Evolutionary conservation across 2,888 invertebrate species (phyloP).

Genomic region (Teinopalpus imperialis): DNA sequence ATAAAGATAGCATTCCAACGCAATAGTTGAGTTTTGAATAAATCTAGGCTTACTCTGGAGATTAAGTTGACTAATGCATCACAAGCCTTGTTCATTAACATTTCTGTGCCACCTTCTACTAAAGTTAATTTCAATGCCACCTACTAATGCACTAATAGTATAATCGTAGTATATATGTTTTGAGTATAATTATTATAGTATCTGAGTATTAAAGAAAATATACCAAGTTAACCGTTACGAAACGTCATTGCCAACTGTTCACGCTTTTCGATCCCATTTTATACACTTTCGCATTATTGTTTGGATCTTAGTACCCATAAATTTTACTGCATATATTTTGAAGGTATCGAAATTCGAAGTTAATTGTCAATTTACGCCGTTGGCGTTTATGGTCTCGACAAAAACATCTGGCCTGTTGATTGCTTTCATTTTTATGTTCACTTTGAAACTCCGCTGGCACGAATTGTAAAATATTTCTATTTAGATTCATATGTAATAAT

Average conservation of each 20-base stretch:
- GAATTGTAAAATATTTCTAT: no score
- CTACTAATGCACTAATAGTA: no score
- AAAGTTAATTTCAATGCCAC: no score
- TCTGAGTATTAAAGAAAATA: no score
- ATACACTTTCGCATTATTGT: conserved; percentile 42
- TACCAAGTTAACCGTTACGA: conserved; percentile 7
- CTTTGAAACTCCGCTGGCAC: no score
- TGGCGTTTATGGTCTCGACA: conserved; percentile 62
- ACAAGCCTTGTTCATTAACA: conserved; percentile 6
- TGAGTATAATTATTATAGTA: no score
- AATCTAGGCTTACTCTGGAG: not conserved
- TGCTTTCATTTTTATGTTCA: no score
- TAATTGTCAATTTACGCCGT: conserved; percentile 74
- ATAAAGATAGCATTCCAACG: conserved; percentile 17
- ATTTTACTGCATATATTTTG: conserved; percentile 64
- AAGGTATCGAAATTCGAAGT: conserved; percentile 71
- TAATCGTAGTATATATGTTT: no score
- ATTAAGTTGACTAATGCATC: conserved; percentile 1
- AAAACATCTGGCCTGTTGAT: no score
- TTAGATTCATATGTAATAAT: no score
- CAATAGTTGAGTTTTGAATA: conserved; percentile 7
- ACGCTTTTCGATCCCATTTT: conserved; percentile 28
- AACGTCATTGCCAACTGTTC: conserved; percentile 27
- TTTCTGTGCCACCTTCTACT: no score
- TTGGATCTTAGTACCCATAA: conserved; percentile 46